These are phyloP conservation scores for Plecturocebus donacophilus DNA, from an alignment of 2,113 vertebrate genomes.

Conservation along the genomic window DNA sequence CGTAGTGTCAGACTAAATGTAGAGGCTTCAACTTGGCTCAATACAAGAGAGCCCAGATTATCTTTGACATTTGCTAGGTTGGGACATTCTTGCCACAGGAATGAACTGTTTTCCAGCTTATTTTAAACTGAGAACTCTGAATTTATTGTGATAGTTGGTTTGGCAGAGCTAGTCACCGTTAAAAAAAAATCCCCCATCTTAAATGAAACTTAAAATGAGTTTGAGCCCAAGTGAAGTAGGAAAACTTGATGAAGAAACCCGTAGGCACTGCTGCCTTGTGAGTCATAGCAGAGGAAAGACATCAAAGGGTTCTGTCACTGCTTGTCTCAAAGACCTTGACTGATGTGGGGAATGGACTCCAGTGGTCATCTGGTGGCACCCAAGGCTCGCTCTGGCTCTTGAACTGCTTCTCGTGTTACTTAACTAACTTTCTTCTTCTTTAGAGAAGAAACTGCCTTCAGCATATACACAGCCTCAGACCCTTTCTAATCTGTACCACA, in stretches of 20 bases:
- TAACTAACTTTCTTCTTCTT: not conserved
- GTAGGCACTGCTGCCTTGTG: not conserved
- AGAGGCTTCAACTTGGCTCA: not conserved
- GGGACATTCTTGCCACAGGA: constrained; percentile 23
- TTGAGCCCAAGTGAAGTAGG: not conserved
- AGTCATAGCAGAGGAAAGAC: constrained; percentile 49
- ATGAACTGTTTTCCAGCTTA: constrained; percentile 41
- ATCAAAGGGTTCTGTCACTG: not conserved
- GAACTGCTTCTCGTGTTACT: not conserved
- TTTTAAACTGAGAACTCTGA: constrained; percentile 50
- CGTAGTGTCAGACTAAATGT: not conserved
- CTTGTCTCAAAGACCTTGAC: not conserved
- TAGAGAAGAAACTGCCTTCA: constrained; percentile 2
- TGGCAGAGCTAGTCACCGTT: constrained; percentile 29
- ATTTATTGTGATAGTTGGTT: constrained; percentile 32
- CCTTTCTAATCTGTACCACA: not conserved
- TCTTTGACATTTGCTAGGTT: constrained; percentile 53
- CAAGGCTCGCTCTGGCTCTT: not conserved
- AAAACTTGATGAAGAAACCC: constrained; percentile 41
- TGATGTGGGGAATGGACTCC: not conserved
- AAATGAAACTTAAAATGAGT: constrained; percentile 50
- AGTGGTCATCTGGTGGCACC: not conserved
- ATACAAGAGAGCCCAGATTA: not conserved
- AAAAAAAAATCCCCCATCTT: constrained; percentile 50
- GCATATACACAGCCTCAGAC: not conserved